These are phyloP conservation scores for Leistus spinibarbis DNA, from an alignment of 2,888 invertebrate species.

Conservation along the genomic window DNA sequence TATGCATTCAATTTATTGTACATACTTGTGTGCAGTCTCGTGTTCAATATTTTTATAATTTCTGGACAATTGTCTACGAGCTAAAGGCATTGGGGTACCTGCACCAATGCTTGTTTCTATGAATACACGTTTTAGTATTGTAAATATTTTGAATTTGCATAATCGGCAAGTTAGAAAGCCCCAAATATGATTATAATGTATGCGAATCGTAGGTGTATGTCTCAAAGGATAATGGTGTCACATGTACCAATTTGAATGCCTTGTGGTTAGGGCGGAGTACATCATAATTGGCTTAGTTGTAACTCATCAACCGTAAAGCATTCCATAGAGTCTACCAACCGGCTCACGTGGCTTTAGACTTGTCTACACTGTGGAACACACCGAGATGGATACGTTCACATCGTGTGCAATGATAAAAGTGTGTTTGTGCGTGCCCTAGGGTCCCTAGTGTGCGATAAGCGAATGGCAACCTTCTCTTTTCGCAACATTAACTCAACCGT, in stretches of 20 bases:
- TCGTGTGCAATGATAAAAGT: slow-evolving; percentile 7
- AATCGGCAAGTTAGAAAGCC: too few species aligned
- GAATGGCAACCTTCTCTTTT: neutral
- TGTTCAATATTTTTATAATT: too few species aligned
- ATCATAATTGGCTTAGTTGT: slow-evolving; percentile 37
- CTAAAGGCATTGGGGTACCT: too few species aligned
- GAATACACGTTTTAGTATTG: too few species aligned
- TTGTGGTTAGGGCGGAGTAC: slow-evolving; percentile 12
- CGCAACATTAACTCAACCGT: slow-evolving; percentile 22
- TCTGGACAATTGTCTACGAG: too few species aligned
- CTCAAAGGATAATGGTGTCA: neutral
- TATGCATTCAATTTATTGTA: too few species aligned
- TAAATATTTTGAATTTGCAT: too few species aligned
- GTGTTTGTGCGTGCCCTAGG: neutral
- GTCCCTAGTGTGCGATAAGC: slow-evolving; percentile 8
- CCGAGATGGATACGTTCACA: neutral
- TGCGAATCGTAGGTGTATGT: neutral
- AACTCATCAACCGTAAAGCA: slow-evolving; percentile 29
- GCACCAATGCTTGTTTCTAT: too few species aligned
- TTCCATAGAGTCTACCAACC: slow-evolving; percentile 4
- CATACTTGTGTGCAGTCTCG: too few species aligned
- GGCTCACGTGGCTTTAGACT: neutral
- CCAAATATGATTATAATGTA: too few species aligned
- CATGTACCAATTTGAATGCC: neutral
- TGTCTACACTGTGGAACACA: neutral